Conservation (phyloP, 2,113 vertebrate species). For the Penelope pileata region DNA sequence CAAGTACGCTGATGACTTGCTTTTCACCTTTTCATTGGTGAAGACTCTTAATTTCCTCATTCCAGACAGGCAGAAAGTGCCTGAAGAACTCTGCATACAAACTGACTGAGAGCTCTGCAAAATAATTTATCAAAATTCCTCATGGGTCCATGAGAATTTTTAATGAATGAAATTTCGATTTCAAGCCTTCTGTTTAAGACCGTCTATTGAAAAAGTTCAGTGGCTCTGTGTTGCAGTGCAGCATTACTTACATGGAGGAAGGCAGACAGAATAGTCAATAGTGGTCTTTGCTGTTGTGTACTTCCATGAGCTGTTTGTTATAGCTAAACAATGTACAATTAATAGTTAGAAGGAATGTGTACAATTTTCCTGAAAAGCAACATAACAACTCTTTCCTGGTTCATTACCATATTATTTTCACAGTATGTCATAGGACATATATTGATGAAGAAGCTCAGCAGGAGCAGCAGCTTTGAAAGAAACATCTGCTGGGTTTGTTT, state of each 20-base stretch:
- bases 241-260: background rate
- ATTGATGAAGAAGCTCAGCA: background rate
- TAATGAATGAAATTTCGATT: background rate
- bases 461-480: background rate
- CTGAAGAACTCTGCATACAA: background rate
- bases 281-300: background rate
- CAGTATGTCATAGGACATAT: accelerated
- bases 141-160: background rate
- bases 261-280: accelerated
- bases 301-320: background rate
- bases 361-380: background rate
- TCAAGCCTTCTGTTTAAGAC: background rate
- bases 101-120: background rate
- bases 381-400: background rate
- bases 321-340: background rate
- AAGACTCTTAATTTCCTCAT: background rate
- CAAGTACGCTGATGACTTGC: background rate
- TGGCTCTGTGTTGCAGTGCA: background rate
- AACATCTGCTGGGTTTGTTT: background rate
- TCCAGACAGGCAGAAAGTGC: background rate
- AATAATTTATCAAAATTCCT: background rate
- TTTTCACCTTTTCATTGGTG: background rate
- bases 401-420: background rate
- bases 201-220: accelerated
- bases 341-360: background rate